Evolutionary conservation across 2,797 vertebrate species (phyloP), one percentile per base, ranked within the genome.

Genomic region (Xenops minutus): DNA sequence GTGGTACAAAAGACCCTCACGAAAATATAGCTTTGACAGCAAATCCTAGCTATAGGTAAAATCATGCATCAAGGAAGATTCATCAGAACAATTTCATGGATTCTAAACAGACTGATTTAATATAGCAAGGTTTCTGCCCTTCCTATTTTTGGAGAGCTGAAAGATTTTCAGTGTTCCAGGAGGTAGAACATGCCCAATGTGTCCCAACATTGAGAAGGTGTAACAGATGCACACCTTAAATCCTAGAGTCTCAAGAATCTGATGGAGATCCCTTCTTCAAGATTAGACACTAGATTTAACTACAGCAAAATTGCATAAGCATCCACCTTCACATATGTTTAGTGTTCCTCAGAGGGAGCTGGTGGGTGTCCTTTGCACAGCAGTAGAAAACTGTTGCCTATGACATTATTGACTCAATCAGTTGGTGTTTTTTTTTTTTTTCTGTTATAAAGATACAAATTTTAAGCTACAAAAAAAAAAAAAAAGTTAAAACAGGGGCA

Each of bases 361-460:
- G 2, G 2, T 81, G 52, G 10, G 3, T 74, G 4, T 56, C 12
- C 13, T 59, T 19, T 75, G 24, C 39, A n/a, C 24, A n/a, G 29
- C 13, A 48, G 32, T 34, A 79, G 51, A 39, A 30, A 16, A 48
- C 12, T 0, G 0, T 37, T 72, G 17, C 29, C 20, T 78, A 24
- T 64, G 20, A 7, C 7, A 41, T 44, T 64, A 73, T 48, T 79
- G 14, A 30, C 5, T 43, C 27, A 62, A 3, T 0, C 19, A 16
- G 5, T 36, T 59, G 6, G 27, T 54, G 7, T 4, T 0, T 0
- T 0, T 6, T 4, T 0, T 0, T 0, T 6, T 71, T 56, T 30
- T 52, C 23, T 66, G 9, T 49, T 73, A n/a, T 9, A 71, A 62
- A 73, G 11, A 12, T 23, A 36, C 0, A 52, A 43, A 68, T 27